These are phyloP conservation scores for Labeo calbasu DNA, from an alignment of 2,797 vertebrate genomes.

Conservation along the genomic window DNA sequence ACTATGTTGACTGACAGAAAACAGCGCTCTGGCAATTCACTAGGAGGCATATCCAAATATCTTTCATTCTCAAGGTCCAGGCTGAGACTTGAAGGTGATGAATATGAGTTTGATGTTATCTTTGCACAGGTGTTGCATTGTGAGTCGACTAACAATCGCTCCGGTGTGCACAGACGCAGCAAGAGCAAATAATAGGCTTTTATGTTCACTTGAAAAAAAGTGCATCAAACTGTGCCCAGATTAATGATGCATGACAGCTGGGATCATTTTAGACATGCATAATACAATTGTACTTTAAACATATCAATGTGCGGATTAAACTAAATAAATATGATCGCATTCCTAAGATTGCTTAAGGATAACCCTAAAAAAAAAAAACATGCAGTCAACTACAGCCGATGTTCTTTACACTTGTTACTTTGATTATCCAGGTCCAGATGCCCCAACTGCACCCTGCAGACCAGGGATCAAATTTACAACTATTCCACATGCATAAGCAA, in stretches of 20 bases:
- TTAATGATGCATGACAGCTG: conserved; percentile 51
- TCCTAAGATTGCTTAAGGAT: not conserved
- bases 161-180: conserved; percentile 33
- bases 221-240: conserved; percentile 24
- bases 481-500: not conserved
- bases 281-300: conserved; percentile 13
- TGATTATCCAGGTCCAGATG: not conserved
- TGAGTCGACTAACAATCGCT: conserved; percentile 39
- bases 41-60: conserved; percentile 1
- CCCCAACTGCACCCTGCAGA: not conserved
- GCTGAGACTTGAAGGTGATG: conserved; percentile 40
- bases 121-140: conserved; percentile 53
- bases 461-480: not conserved
- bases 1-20: conserved; percentile 26
- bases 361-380: not conserved
- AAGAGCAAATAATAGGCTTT: conserved; percentile 49
- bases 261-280: conserved; percentile 22
- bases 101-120: conserved; percentile 52
- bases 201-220: conserved; percentile 47
- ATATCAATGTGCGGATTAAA: not conserved
- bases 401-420: not conserved
- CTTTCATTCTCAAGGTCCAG: conserved; percentile 16
- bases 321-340: conserved; percentile 17
- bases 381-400: not conserved
- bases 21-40: conserved; percentile 8